Evolutionary conservation across 2,797 vertebrate species (phyloP).

Genomic region (Dendrocincla fuliginosa): DNA sequence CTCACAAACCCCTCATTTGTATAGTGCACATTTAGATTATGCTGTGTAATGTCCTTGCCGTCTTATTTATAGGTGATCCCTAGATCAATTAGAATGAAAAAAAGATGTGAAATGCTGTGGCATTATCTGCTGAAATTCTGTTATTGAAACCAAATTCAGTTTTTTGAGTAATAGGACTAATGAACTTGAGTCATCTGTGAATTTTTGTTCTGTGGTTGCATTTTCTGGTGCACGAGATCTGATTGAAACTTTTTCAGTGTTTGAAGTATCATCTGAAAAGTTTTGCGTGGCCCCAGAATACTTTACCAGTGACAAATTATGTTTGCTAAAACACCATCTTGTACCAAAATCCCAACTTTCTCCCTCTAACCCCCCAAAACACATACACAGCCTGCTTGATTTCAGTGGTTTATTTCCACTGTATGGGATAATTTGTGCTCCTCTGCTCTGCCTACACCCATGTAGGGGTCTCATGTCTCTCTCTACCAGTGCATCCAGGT

Average conservation of each 20-base stretch:
- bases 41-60: neutral
- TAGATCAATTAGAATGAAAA: neutral
- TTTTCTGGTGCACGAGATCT: neutral
- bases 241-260: neutral
- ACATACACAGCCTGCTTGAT: neutral
- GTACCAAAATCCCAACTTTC: neutral
- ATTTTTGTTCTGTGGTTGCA: neutral
- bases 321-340: neutral
- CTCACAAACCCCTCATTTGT: neutral
- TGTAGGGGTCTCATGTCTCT: neutral
- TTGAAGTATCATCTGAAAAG: neutral
- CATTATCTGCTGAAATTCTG: neutral
- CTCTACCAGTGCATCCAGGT: neutral
- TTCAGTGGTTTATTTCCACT: neutral
- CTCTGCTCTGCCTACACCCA: neutral
- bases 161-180: neutral
- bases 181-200: neutral
- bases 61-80: neutral
- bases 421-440: neutral
- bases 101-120: neutral
- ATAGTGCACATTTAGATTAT: neutral
- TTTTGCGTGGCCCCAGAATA: neutral
- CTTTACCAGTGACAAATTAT: neutral
- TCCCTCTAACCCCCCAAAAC: neutral
- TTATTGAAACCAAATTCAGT: neutral